Evolutionary conservation across 2,888 invertebrate genomes (phyloP).

Genomic region (Stratiomys singularior): DNA sequence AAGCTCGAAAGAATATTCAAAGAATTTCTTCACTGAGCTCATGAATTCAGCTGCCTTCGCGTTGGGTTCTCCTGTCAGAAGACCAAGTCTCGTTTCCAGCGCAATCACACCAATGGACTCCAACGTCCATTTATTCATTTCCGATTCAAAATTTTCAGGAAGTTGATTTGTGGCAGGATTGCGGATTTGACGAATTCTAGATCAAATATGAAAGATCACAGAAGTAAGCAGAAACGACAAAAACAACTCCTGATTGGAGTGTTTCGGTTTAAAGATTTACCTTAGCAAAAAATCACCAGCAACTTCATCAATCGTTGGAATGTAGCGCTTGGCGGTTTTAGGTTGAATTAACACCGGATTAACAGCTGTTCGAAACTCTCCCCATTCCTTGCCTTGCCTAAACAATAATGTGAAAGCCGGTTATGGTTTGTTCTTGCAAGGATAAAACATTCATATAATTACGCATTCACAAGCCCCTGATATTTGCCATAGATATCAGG

Average conservation of each 20-base stretch:
- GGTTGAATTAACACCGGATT: conserved; percentile 76
- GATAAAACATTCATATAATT: neutral
- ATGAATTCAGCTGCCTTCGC: conserved; percentile 46
- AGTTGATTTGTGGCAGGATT: conserved; percentile 61
- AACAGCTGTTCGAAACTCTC: conserved; percentile 72
- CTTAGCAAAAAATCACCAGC: conserved; percentile 63
- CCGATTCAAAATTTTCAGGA: conserved; percentile 65
- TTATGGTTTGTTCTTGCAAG: neutral
- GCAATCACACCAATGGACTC: conserved; percentile 67
- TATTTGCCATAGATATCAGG: conserved; percentile 55
- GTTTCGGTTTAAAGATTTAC: conserved; percentile 52
- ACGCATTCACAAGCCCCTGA: conserved; percentile 50
- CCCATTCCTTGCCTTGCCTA: conserved; percentile 74
- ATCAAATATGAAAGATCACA: neutral
- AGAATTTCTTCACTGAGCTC: conserved; percentile 46
- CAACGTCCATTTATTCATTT: conserved; percentile 69
- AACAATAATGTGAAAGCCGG: neutral
- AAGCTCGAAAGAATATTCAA: conserved; percentile 53
- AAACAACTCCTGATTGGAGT: too few relatives aligned
- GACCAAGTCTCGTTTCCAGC: conserved; percentile 61
- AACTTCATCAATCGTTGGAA: conserved; percentile 67
- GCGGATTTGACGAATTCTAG: conserved; percentile 61
- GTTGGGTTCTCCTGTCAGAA: conserved; percentile 53
- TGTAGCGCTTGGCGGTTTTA: conserved; percentile 68
- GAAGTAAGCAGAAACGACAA: too few relatives aligned